Conservation (phyloP, 2,113 vertebrate species). For the Carassius gibelio region DNA sequence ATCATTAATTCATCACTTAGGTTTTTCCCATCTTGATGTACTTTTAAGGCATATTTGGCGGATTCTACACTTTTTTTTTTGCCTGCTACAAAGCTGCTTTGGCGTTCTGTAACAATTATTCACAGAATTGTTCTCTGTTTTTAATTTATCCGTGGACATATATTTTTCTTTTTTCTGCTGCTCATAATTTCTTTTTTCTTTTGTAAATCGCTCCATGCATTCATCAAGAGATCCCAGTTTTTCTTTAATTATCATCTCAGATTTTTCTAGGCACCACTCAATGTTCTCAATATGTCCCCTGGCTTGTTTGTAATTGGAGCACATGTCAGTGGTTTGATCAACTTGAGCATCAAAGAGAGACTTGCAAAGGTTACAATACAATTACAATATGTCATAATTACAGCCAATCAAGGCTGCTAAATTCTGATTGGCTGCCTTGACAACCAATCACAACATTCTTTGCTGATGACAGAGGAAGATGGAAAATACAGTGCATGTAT, state of each 20-base stretch:
- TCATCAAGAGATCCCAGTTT: slow-evolving; percentile 22
- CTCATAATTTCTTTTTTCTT: background rate
- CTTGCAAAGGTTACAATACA: background rate
- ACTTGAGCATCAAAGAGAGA: background rate
- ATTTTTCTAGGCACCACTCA: background rate
- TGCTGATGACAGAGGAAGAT: too few species aligned
- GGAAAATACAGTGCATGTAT: too few species aligned
- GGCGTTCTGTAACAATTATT: background rate
- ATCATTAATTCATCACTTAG: too few species aligned
- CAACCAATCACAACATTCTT: too few species aligned
- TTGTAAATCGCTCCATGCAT: background rate
- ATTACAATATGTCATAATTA: too few species aligned
- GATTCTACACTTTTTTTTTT: background rate
- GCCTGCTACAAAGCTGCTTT: background rate
- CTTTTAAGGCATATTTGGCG: background rate
- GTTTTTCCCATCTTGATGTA: background rate
- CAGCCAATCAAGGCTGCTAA: too few species aligned
- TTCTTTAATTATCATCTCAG: background rate
- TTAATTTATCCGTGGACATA: background rate
- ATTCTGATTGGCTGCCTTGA: too few species aligned
- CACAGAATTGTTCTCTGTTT: background rate
- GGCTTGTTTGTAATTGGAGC: slow-evolving; percentile 18
- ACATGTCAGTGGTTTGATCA: background rate
- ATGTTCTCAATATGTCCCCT: slow-evolving; percentile 19
- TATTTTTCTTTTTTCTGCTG: background rate